A percentile compares a stretch with the other conserved stretches of the same genome.
These are phyloP conservation scores for Drosophila barbarae DNA, from an alignment of 2,888 invertebrate genomes.

Conservation along the genomic window DNA sequence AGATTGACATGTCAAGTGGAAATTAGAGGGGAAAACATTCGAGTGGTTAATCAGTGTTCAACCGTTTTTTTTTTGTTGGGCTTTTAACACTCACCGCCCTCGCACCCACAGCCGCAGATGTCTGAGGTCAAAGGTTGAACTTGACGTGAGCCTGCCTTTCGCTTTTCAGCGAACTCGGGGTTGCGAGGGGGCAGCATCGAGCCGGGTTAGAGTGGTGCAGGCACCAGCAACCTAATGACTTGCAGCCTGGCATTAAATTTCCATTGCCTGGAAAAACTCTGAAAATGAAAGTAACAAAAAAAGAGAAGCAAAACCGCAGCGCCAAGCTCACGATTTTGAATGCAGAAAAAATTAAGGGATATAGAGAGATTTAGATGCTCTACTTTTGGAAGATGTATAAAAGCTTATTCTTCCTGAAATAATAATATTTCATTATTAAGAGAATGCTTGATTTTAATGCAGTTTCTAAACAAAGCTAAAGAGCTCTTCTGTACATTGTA, in stretches of 20 bases:
- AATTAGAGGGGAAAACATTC: constrained; percentile 35
- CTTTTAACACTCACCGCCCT: constrained; percentile 12
- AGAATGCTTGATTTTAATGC: background rate
- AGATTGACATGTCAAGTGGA: constrained; percentile 45
- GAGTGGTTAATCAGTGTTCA: constrained; percentile 33
- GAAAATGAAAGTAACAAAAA: constrained; percentile 32
- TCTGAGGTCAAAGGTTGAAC: constrained; percentile 51
- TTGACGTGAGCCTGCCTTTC: constrained; percentile 59
- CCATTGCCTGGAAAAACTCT: constrained; percentile 38
- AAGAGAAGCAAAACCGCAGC: constrained; percentile 7
- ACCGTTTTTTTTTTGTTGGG: constrained; percentile 8
- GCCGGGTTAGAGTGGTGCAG: constrained; percentile 54
- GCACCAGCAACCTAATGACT: constrained; percentile 51
- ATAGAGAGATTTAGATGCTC: background rate
- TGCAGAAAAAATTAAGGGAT: constrained; percentile 14
- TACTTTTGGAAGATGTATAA: background rate
- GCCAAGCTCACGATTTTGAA: constrained; percentile 26
- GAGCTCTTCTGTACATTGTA: background rate
- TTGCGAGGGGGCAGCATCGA: constrained; percentile 6
- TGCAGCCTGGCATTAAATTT: constrained; percentile 51
- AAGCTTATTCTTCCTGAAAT: background rate
- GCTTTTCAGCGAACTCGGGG: constrained; percentile 50
- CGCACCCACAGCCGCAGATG: constrained; percentile 4
- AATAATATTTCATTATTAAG: background rate
- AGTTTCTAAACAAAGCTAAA: background rate